phyloP scores from a whole-genome alignment of 2,113 vertebrate genomes.

The Hucho hucho region DNA sequence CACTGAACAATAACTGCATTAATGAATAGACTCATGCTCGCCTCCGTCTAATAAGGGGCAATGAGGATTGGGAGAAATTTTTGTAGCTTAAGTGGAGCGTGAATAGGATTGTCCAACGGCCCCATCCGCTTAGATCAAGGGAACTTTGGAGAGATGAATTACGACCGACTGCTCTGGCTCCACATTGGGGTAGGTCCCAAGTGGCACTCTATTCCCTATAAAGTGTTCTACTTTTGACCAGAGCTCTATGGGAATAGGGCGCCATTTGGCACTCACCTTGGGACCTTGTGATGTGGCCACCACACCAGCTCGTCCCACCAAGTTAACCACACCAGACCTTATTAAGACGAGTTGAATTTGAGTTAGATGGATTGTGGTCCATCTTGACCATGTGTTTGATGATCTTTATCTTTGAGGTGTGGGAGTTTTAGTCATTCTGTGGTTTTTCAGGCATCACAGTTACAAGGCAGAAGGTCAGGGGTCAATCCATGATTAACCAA shows the following conservation, averaged over 20 bases:
- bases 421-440: conserved; percentile 23
- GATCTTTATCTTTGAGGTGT: conserved; percentile 27
- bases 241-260: no score
- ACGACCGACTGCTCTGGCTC: conserved; percentile 34
- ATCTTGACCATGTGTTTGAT: conserved; percentile 28
- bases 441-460: background rate
- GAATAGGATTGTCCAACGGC: conserved; percentile 65
- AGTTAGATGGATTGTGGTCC: conserved; percentile 14
- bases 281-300: conserved; percentile 57
- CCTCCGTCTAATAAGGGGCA: conserved; percentile 52
- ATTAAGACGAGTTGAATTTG: conserved; percentile 24
- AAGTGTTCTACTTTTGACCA: no score
- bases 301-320: conserved; percentile 31
- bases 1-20: conserved; percentile 65
- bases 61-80: conserved; percentile 53
- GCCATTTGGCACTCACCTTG: background rate
- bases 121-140: conserved; percentile 58
- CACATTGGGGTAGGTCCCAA: no score
- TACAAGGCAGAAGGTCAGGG: background rate
- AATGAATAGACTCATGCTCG: conserved; percentile 57
- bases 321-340: conserved; percentile 18
- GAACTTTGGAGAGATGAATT: conserved; percentile 42
- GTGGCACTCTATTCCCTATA: no score
- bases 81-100: conserved; percentile 63
- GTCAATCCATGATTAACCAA: no score